phyloP scores from a whole-genome alignment of 1,140 invertebrate species.

The Berghia stephanieae region DNA sequence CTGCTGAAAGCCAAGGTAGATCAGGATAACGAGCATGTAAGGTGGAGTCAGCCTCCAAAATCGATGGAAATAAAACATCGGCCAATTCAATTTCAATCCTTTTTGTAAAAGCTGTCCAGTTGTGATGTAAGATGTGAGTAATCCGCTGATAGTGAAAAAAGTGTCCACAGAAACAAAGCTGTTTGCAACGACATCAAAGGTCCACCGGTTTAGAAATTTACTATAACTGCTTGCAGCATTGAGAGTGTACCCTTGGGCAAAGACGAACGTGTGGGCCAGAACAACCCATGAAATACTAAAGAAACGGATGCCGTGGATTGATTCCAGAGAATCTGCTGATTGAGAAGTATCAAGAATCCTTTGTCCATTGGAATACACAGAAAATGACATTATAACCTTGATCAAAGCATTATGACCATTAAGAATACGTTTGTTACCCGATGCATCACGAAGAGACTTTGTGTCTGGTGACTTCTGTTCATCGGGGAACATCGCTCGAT shows the following conservation, averaged over 20 bases:
- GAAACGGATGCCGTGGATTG: slow-evolving; percentile 66
- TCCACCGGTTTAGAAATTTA: too few relatives aligned
- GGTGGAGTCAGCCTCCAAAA: slow-evolving; percentile 48
- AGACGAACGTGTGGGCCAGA: slow-evolving; percentile 82
- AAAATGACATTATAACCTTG: slow-evolving; percentile 47
- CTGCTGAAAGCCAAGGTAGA: slow-evolving; percentile 77
- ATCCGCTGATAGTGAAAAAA: slow-evolving; percentile 66
- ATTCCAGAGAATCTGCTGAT: slow-evolving; percentile 37
- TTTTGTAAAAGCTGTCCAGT: slow-evolving; percentile 65
- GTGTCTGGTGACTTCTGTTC: not conserved
- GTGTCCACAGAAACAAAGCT: slow-evolving; percentile 38
- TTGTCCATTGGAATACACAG: slow-evolving; percentile 44
- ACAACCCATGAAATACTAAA: slow-evolving; percentile 94
- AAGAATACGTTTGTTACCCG: not conserved
- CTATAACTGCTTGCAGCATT: too few relatives aligned
- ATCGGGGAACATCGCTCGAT: too few relatives aligned
- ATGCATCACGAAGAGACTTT: not conserved
- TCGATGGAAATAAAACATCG: slow-evolving; percentile 58
- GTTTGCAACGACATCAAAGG: slow-evolving; percentile 66
- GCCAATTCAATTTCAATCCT: slow-evolving; percentile 33
- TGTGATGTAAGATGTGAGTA: slow-evolving; percentile 71
- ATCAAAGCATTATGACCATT: not conserved
- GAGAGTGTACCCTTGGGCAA: too few relatives aligned
- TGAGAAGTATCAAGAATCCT: slow-evolving; percentile 48
- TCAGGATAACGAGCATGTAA: slow-evolving; percentile 70